Conservation (phyloP, 2,797 vertebrate genomes). For the Pseudomugil tenellus region DNA sequence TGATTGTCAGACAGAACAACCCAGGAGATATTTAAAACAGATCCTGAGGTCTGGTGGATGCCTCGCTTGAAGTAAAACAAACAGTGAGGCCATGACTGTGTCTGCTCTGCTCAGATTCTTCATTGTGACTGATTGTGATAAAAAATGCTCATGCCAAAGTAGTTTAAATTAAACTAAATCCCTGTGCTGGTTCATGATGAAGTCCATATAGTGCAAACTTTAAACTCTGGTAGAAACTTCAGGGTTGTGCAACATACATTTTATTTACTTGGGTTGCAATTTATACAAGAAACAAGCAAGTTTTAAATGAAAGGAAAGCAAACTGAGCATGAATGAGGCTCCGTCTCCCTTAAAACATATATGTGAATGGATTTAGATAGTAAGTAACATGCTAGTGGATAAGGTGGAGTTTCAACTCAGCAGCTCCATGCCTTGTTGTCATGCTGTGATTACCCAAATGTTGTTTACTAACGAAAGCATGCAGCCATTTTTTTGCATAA, state of each 20-base stretch:
- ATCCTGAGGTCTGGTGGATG: constrained; percentile 8
- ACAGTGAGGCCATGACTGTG: neutral
- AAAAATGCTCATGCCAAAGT: neutral
- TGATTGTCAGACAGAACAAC: neutral
- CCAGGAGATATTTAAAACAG: constrained; percentile 32
- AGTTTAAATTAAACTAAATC: neutral
- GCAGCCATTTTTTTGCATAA: constrained; percentile 61
- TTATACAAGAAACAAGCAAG: neutral
- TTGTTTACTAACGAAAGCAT: constrained; percentile 35
- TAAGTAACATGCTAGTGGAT: neutral
- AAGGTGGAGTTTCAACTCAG: constrained; percentile 2
- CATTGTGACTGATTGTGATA: neutral
- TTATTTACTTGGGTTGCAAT: neutral
- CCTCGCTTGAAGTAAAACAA: constrained; percentile 11
- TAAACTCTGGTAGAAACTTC: neutral
- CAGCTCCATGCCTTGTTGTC: neutral
- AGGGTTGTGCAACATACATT: neutral
- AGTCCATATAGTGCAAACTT: neutral
- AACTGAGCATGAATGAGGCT: neutral
- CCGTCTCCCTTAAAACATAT: neutral
- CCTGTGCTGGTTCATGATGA: neutral
- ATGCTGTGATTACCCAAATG: constrained; percentile 2
- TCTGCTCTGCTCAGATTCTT: neutral
- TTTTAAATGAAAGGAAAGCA: neutral
- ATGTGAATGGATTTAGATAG: neutral